Percentiles rank a stretch among this genome's conserved stretches.
Conservation (phyloP, 2,888 invertebrate species). For the Drosophila niveifrons region DNA sequence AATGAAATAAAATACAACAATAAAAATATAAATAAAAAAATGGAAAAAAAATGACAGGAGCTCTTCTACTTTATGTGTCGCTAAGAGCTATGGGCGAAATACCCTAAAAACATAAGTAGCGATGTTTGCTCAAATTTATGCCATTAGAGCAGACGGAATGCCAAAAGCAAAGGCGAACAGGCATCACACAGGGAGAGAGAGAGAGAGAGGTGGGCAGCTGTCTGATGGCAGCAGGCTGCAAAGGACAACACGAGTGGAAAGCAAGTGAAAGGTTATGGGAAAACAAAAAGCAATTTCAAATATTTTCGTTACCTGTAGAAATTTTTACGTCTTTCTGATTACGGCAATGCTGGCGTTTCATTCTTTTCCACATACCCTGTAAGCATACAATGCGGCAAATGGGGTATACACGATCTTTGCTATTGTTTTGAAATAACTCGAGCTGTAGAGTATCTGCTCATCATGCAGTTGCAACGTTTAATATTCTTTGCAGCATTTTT, state of each 20-base stretch:
- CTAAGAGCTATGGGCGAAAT: constrained; percentile 47
- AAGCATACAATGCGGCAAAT: neutral
- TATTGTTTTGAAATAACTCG: neutral
- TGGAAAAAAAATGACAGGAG: constrained; percentile 39
- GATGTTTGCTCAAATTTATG: constrained; percentile 71
- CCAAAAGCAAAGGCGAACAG: constrained; percentile 44
- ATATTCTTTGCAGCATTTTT: neutral
- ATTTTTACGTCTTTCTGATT: constrained; percentile 80
- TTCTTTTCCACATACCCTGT: constrained; percentile 39
- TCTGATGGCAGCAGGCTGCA: neutral
- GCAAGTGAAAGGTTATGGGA: constrained; percentile 62
- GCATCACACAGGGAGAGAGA: neutral
- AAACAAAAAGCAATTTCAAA: constrained; percentile 78
- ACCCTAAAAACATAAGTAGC: constrained; percentile 47
- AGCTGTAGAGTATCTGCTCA: constrained; percentile 20
- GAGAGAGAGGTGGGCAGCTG: neutral
- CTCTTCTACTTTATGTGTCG: constrained; percentile 50
- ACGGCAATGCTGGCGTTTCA: constrained; percentile 56
- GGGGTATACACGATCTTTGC: neutral
- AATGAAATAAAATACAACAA: constrained; percentile 8
- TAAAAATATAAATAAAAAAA: constrained; percentile 12
- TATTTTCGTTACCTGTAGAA: constrained; percentile 77
- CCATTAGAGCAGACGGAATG: constrained; percentile 80
- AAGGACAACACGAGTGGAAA: constrained; percentile 7
- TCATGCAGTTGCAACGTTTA: neutral